Base-by-base conservation (phyloP, 2,797 vertebrate species). In the Acridotheres tristis region DNA sequence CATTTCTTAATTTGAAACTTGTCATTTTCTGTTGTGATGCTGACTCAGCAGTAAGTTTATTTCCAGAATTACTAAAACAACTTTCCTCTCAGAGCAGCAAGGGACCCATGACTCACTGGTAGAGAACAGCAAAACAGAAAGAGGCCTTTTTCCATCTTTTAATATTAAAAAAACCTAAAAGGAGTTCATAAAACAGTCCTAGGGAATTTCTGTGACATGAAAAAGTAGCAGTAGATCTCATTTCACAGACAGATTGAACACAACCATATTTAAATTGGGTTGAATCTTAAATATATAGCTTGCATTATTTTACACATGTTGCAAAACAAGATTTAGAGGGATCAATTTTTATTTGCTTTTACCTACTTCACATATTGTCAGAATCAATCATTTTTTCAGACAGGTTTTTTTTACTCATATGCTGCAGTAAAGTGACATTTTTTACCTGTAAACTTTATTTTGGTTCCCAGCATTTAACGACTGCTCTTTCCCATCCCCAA, bases 51-150 rank as follows among this genome's bases (percentile, higher is more conserved):
- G 84, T 66, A 92, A 83, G 85, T 96, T 96, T 97, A 91, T 96
- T 97, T 97, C 95, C 97, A 97, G 83, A 95, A 96, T 97, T 97
- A 97, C 94, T 97, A 96, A 97, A 98, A 97, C 88, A 98, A 97
- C 96, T 97, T 97, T 97, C 93, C 82, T 95, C 94, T 93, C 65
- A 8, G 81, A 89, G 93, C 92, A 96, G 87, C 96, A 95, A 82
- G 94, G 89, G 96, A 96, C 79, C 16, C 55, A 92, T 97, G 95
- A 96, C 96, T 97, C 93, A 94, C 86, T 92, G 72, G 91, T 93
- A 79, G 73, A 90, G 94, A 96, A 67, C 80, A 87, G 25, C 4
- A 0, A 96, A 97, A 96, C 57, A 97, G 94, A 97, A 90, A 96
- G 90, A 88, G 80, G 59, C 47, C 74, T 97, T 97, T 96, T 95